Evolutionary conservation across 2,888 invertebrate genomes (phyloP), one percentile per base, ranked within the genome.

Genomic region (Hofmannophila pseudospretella): DNA sequence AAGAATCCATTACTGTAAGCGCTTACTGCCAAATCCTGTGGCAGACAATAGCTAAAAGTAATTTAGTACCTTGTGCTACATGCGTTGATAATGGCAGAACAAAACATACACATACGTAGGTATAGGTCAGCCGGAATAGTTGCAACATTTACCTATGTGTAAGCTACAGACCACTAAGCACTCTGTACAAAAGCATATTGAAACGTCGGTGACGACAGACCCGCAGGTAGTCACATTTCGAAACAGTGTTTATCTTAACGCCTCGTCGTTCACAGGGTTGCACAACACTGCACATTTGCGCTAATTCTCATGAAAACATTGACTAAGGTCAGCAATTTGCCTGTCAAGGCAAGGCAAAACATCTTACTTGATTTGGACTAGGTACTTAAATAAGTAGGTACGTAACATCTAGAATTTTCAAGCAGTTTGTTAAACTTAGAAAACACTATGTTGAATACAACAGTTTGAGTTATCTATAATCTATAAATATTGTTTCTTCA

Each of bases 211-310:
- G 72, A 62, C 65, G 68, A 70, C 67, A 73, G 51, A 52, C 58
- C 51, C 37, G 39, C 45, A 44, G 49, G 57, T 57, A 58, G 51
- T 53, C 45, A 53, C 48, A 61, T 81, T 75, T 70, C 72, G 70
- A 72, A 76, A 80, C 58, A 47, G 50, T 62, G 53, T 67, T 63
- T 65, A 68, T 61, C 63, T 62, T 36, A 67, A 66, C 62, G 68
- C 62, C 63, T 63, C 56, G 64, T 67, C 63, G 61, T 66, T 68
- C 62, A 57, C 51, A 47, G 51, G 51, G 67, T 74, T 71, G 56
- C 74, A 66, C 69, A 75, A 74, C 62, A 44, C 41, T 51, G 47
- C 55, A 44, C 51, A 58, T 47, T 52, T 63, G 64, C 54, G 52
- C 64, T 55, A 54, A 58, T 74, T 76, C 75, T 58, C 76, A 71